Percentiles rank a stretch among this genome's conserved stretches.
Conservation (phyloP, 2,797 vertebrate genomes). For the Neomorphus geoffroyi region DNA sequence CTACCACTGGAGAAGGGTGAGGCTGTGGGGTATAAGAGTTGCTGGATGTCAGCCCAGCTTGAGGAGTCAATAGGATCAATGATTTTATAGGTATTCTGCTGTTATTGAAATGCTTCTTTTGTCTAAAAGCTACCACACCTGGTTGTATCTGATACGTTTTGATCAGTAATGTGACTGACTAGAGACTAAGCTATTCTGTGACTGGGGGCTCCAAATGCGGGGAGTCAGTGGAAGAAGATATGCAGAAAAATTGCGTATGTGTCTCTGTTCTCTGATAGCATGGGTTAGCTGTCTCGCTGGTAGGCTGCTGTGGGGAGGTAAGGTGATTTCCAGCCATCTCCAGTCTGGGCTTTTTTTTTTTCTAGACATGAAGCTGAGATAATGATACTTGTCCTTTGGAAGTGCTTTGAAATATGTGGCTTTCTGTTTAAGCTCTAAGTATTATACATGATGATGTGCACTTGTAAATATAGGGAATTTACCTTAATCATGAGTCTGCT, state of each 20-base stretch:
- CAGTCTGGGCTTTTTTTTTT: not conserved
- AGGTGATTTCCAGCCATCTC: not conserved
- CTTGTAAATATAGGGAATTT: not conserved
- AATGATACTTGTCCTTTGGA: not conserved
- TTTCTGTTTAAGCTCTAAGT: not conserved
- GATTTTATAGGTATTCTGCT: not conserved
- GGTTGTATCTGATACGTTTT: not conserved
- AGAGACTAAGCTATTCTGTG: not conserved
- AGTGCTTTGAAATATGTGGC: not conserved
- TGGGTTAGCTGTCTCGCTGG: not conserved
- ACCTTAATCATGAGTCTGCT: not conserved
- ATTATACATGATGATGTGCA: not conserved
- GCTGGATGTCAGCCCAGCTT: not conserved
- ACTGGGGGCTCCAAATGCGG: accelerated
- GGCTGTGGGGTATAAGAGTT: not conserved
- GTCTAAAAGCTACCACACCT: not conserved
- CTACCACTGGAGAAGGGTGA: not conserved
- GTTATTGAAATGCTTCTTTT: not conserved
- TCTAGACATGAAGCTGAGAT: not conserved
- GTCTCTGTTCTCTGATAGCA: not conserved
- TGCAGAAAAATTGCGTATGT: not conserved
- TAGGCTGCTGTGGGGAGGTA: not conserved
- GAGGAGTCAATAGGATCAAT: not conserved
- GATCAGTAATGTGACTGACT: accelerated
- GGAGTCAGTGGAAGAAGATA: not conserved